Evolutionary conservation across 2,888 invertebrate species (phyloP).

Genomic region (Meganola albula): DNA sequence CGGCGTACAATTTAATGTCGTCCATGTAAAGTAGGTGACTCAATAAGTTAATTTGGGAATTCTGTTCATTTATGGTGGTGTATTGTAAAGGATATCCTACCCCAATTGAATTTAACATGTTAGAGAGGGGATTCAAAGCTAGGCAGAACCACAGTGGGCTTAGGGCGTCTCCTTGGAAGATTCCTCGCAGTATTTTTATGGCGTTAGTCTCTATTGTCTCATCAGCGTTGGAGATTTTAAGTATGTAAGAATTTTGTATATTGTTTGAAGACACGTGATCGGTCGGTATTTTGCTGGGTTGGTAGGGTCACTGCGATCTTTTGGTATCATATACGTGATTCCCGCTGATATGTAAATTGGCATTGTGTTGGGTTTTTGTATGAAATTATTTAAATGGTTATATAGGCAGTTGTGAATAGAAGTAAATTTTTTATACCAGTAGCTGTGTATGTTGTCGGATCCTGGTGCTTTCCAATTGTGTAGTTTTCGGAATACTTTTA

Average conservation of each 20-base stretch:
- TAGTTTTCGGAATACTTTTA: constrained; percentile 3
- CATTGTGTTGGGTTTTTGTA: constrained; percentile 8
- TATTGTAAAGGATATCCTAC: too few species aligned
- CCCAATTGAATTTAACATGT: constrained; percentile 1
- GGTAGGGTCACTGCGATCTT: constrained; percentile 11
- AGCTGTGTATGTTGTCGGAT: constrained; percentile 16
- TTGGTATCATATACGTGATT: constrained; percentile 21
- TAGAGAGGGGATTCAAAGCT: constrained; percentile 3
- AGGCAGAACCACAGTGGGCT: constrained; percentile 12
- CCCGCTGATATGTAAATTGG: constrained; percentile 10
- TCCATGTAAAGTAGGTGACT: constrained; percentile 6
- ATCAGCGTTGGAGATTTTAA: too few species aligned
- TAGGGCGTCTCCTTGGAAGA: constrained; percentile 20
- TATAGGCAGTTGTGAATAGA: constrained; percentile 3
- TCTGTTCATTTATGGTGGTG: too few species aligned
- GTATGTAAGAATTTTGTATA: constrained; percentile 25
- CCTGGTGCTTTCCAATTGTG: constrained; percentile 23
- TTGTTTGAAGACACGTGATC: constrained; percentile 28
- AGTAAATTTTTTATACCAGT: constrained; percentile 19
- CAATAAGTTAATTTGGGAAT: too few species aligned
- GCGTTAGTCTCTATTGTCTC: too few species aligned
- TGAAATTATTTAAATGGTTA: constrained; percentile 11
- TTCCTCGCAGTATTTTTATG: constrained; percentile 17
- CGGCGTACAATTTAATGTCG: constrained; percentile 2
- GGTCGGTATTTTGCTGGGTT: constrained; percentile 28